Conservation (phyloP, 2,888 invertebrate genomes). For the Phyllotreta cruciferae region DNA sequence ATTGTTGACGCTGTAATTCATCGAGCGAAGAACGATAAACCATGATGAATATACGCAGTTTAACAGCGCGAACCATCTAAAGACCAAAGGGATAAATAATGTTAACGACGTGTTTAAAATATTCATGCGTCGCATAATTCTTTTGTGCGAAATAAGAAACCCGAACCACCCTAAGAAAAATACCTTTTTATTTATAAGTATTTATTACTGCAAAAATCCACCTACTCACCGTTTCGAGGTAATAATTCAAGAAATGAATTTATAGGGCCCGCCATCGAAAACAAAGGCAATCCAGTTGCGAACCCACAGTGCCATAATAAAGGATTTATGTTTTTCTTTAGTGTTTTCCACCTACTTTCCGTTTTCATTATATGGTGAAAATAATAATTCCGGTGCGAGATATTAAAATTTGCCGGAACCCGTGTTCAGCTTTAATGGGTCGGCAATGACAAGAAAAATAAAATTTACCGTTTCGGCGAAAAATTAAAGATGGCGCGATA, state of each 20-base stretch:
- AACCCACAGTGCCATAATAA: slow-evolving; percentile 34
- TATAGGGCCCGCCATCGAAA: slow-evolving; percentile 34
- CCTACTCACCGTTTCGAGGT: slow-evolving; percentile 26
- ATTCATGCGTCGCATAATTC: slow-evolving; percentile 4
- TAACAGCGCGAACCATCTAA: slow-evolving; percentile 1
- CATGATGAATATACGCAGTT: slow-evolving; percentile 1
- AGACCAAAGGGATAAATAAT: slow-evolving; percentile 6
- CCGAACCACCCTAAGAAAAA: slow-evolving; percentile 26
- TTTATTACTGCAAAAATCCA: slow-evolving; percentile 28
- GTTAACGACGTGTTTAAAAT: slow-evolving; percentile 17
- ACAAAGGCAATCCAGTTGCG: slow-evolving; percentile 35
- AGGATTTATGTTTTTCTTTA: slow-evolving; percentile 34
- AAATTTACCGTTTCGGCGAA: not conserved
- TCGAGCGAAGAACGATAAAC: slow-evolving; percentile 5
- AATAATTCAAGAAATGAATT: slow-evolving; percentile 35
- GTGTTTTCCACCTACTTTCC: slow-evolving; percentile 31
- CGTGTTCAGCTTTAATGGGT: slow-evolving; percentile 5
- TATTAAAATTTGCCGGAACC: slow-evolving; percentile 17
- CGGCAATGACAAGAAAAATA: slow-evolving; percentile 11
- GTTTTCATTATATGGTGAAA: slow-evolving; percentile 12
- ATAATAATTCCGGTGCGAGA: slow-evolving; percentile 18
- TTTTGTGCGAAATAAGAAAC: slow-evolving; percentile 5
- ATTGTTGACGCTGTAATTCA: not conserved
- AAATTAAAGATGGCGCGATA: too few relatives aligned
- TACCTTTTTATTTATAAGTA: slow-evolving; percentile 40